phyloP scores from a whole-genome alignment of 2,113 vertebrate genomes.

The Dasyornis broadbenti region DNA sequence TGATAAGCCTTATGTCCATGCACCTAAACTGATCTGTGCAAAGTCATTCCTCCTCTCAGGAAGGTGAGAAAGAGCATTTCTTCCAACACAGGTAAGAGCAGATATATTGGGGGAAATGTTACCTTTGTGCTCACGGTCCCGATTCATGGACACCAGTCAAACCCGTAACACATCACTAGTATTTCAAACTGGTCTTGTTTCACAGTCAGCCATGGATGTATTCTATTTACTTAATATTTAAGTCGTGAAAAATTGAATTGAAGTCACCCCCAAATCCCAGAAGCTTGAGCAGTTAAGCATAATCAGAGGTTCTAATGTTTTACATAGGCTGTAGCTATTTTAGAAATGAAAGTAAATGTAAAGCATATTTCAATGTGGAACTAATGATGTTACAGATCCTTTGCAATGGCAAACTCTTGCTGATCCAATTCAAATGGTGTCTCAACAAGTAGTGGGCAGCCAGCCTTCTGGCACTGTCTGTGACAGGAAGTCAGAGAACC shows the following conservation, averaged over 20 bases:
- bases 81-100: not conserved
- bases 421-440: not conserved
- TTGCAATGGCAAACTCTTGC: not conserved
- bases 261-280: not conserved
- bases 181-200: not conserved
- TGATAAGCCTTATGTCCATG: not conserved
- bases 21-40: not conserved
- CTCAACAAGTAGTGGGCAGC: not conserved
- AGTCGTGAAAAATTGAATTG: not conserved
- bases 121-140: accelerated
- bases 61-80: not conserved
- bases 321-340: not conserved
- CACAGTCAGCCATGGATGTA: not conserved
- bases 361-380: not conserved
- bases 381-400: not conserved
- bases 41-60: not conserved
- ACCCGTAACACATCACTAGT: not conserved
- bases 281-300: not conserved
- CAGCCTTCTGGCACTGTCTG: not conserved
- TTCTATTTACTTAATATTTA: not conserved
- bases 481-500: not conserved
- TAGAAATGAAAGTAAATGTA: not conserved
- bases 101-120: not conserved
- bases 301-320: not conserved
- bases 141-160: not conserved